Conservation (phyloP, 2,113 vertebrate species). For the Callocephalon fimbriatum region DNA sequence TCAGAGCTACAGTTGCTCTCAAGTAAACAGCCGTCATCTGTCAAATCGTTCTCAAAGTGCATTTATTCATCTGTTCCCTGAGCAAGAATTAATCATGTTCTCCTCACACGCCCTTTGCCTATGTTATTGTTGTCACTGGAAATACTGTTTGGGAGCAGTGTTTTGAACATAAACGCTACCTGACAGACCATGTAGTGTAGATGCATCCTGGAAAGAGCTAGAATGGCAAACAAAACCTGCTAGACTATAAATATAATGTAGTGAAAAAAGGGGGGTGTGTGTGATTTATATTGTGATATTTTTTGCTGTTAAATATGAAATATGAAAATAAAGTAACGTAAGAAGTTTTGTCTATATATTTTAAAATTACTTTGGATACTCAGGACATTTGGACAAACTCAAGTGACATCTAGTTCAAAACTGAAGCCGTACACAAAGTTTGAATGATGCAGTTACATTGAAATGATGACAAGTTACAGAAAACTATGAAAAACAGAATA, state of each 20-base stretch:
- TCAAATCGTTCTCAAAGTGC: background rate
- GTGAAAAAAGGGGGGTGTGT: rapidly evolving
- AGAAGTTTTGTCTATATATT: background rate
- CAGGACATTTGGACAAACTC: background rate
- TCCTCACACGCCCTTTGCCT: background rate
- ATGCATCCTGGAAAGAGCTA: background rate
- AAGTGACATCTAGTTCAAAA: background rate
- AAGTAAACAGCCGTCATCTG: background rate
- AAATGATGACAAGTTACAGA: background rate
- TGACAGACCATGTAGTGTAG: background rate
- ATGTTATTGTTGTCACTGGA: background rate
- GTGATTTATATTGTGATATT: background rate
- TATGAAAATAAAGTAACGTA: background rate
- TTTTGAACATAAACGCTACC: background rate
- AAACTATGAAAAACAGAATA: background rate
- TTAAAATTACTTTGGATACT: background rate
- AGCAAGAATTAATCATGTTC: background rate
- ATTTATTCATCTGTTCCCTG: background rate
- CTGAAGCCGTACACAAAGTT: background rate
- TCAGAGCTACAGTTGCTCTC: background rate
- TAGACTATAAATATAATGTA: background rate
- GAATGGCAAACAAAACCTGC: background rate
- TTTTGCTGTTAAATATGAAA: background rate
- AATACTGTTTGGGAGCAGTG: background rate
- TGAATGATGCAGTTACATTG: background rate